Conservation (phyloP, 37 sponge, comb jelly and placozoan genomes). For the Aphrocallistes beatrix region DNA sequence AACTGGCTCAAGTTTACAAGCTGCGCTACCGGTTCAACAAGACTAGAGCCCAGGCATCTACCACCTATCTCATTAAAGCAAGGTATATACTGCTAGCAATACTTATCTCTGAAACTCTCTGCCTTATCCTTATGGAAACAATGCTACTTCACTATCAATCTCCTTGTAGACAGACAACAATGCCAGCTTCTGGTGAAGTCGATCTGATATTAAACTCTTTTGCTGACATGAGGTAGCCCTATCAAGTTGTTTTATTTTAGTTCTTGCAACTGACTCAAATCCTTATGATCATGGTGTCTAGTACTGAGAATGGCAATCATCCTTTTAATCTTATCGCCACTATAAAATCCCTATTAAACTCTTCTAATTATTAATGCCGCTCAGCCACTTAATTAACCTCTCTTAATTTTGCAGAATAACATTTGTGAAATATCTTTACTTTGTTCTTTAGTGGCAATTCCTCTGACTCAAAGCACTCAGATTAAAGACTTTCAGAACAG, state of each 20-base stretch:
- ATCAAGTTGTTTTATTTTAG: neutral
- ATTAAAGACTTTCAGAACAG: neutral
- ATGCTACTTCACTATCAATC: neutral
- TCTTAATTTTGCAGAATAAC: neutral
- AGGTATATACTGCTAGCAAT: too few species aligned
- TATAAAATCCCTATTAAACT: too few species aligned
- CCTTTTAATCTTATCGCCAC: too few species aligned
- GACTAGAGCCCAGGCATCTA: slow-evolving; percentile 38
- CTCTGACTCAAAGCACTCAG: neutral
- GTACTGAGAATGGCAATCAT: too few species aligned
- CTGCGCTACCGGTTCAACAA: slow-evolving; percentile 62
- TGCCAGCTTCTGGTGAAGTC: slow-evolving; percentile 60
- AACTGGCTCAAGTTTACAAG: slow-evolving; percentile 60
- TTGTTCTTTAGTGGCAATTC: neutral
- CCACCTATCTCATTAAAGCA: slow-evolving; percentile 49
- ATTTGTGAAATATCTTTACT: neutral
- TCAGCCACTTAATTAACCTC: too few species aligned
- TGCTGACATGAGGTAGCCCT: slow-evolving; percentile 14
- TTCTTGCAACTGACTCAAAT: neutral
- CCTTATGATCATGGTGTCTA: too few species aligned
- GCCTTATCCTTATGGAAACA: too few species aligned
- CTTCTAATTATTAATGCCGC: too few species aligned
- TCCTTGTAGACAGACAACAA: slow-evolving; percentile 44
- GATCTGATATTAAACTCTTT: slow-evolving; percentile 40
- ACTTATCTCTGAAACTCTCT: too few species aligned